Percentiles rank a stretch among this genome's conserved stretches.
phyloP scores from a whole-genome alignment of 2,888 invertebrate species.

The Cryptocephalus primarius region DNA sequence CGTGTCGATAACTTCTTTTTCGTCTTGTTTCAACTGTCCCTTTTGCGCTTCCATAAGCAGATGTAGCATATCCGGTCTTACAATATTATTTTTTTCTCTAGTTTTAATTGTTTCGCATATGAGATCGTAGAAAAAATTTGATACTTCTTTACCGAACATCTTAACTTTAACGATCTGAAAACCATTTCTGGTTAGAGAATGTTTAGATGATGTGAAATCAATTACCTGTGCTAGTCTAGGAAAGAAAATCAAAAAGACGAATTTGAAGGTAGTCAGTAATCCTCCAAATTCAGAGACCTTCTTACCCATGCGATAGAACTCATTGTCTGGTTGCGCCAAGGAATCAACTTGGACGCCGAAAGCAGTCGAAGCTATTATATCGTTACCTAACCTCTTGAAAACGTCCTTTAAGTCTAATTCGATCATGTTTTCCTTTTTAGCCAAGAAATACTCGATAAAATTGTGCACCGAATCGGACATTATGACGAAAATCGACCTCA shows the following conservation, averaged over 20 bases:
- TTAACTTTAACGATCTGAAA: no score
- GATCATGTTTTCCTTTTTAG: neutral
- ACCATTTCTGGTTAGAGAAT: no score
- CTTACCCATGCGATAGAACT: neutral
- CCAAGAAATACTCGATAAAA: neutral
- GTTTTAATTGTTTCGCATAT: constrained; percentile 14
- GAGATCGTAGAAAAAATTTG: constrained; percentile 10
- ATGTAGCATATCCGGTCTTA: constrained; percentile 39
- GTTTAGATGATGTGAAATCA: no score
- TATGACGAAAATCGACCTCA: neutral
- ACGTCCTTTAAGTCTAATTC: neutral
- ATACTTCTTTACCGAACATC: neutral
- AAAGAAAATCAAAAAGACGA: no score
- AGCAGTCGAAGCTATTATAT: neutral
- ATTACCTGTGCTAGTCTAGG: no score
- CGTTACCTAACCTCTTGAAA: neutral
- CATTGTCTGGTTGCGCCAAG: neutral
- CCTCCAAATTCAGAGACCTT: neutral
- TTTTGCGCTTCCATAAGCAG: constrained; percentile 31
- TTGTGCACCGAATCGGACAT: neutral
- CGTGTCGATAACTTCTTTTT: constrained; percentile 9
- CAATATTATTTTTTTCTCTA: constrained; percentile 18
- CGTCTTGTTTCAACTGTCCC: constrained; percentile 38
- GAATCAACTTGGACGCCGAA: neutral
- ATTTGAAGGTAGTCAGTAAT: no score